Base-by-base conservation (phyloP, 2,888 invertebrate genomes). In the Agrochola litura region DNA sequence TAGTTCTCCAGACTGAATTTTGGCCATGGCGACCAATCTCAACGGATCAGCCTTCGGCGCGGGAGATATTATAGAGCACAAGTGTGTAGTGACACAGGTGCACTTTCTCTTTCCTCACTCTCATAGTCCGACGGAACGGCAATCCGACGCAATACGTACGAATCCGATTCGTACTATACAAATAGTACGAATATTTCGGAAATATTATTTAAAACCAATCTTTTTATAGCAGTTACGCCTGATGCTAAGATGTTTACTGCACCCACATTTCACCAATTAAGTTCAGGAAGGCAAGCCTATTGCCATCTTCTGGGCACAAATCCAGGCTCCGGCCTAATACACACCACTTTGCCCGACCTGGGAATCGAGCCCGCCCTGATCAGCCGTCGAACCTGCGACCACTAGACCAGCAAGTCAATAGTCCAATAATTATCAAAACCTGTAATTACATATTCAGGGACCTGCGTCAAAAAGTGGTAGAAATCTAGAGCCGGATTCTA, bases 401-500 rank as follows among this genome's bases (percentile, higher is more conserved):
- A 37, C 16, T 58, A 30, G n/a, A n/a, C n/a, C 25, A 25, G 3
- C 25, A 3, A 58, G 19, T 12, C 19, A 43, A 25, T 43, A 60
- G n/a, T 37, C 16, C 12, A 69, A n/a, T 37, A 58, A 19, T 49
- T 41, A 14, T 61, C 37, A 64, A 46, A n/a, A 60, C n/a, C 1
- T 72, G n/a, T 81, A 4, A 52, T 78, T 41, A 6, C 43, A 22
- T 69, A 83, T 88, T 22, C 79, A 91, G 92, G 25, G 78, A 3
- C 78, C 73, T 6, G 79, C 76, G 37, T 66, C 84, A 0, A 88
- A 83, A 49, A 79, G 69, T 25, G 79, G 86, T 2, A 69, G 22
- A 2, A 91, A 80, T 14, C 78, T 94, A 72, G 95, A 95, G 88
- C 94, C 95, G 1, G 95, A 95, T 87, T 95, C 95, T 25, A 95